phyloP scores from a whole-genome alignment of 1,140 invertebrate species.

The Phocides pigmalion region DNA sequence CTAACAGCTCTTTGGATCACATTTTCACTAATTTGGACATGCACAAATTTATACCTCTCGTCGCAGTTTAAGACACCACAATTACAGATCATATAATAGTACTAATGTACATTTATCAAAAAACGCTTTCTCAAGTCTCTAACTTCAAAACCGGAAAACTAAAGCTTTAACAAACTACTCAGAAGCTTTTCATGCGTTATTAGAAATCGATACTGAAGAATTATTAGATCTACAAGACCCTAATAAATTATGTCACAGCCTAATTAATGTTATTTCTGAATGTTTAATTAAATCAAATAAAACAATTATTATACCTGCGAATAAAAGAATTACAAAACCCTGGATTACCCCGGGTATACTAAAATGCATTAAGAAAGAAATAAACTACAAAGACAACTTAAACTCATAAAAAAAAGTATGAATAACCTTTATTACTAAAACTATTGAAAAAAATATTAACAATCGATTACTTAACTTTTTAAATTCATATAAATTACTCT shows the following conservation, averaged over 20 bases:
- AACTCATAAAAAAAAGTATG: background rate
- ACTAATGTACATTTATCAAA: conserved; percentile 1
- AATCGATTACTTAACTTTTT: too few relatives aligned
- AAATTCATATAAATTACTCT: too few relatives aligned
- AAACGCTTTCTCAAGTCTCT: too few relatives aligned
- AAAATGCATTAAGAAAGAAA: conserved; percentile 19
- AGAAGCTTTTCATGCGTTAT: background rate
- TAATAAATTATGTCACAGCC: background rate
- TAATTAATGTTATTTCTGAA: background rate
- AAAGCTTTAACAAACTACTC: background rate
- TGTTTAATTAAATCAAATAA: background rate
- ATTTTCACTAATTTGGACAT: background rate
- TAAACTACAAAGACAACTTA: conserved; percentile 8
- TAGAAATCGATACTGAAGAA: background rate
- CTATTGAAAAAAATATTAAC: too few relatives aligned
- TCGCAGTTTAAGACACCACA: background rate
- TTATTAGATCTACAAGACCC: conserved; percentile 4
- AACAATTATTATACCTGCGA: background rate
- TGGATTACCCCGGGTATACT: conserved; percentile 21
- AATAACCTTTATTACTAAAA: background rate
- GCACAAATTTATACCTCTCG: background rate
- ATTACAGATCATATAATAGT: conserved; percentile 11
- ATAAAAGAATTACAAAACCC: conserved; percentile 22
- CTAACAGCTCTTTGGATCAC: conserved; percentile 9
- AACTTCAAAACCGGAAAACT: background rate